phyloP scores from a whole-genome alignment of 2,797 vertebrate species.

The Gymnothorax reevesii region DNA sequence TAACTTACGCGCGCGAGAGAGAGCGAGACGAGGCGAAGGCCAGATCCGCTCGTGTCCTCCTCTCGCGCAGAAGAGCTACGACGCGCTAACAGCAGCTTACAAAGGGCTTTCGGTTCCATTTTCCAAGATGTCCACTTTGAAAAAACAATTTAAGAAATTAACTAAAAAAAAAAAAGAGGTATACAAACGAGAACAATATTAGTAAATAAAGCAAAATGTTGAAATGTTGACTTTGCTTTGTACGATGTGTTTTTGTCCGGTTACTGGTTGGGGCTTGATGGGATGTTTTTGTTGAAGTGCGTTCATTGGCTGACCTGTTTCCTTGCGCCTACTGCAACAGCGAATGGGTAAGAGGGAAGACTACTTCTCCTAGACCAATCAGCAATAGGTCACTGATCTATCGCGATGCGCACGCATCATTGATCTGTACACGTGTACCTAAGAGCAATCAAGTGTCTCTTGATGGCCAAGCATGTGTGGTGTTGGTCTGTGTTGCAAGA shows the following conservation, averaged over 20 bases:
- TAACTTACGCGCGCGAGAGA: background rate
- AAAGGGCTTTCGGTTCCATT: conserved; percentile 83
- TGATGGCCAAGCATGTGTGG: too few species aligned
- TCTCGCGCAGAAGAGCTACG: conserved; percentile 57
- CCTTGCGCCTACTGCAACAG: too few species aligned
- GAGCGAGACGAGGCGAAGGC: background rate
- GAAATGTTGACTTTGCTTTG: conserved; percentile 71
- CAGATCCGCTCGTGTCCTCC: conserved; percentile 44
- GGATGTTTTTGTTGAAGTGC: background rate
- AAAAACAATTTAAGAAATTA: conserved; percentile 50
- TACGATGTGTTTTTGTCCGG: conserved; percentile 66
- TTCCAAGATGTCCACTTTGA: conserved; percentile 74
- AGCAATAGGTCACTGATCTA: too few species aligned
- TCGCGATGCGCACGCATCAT: too few species aligned
- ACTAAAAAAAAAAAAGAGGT: conserved; percentile 44
- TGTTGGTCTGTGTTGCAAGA: too few species aligned
- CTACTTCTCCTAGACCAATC: too few species aligned
- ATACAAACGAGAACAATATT: conserved; percentile 70
- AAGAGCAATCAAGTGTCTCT: too few species aligned
- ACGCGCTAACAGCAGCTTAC: conserved; percentile 72
- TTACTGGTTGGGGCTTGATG: conserved; percentile 41
- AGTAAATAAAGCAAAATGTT: conserved; percentile 81
- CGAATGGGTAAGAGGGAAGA: too few species aligned
- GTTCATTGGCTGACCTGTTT: too few species aligned
- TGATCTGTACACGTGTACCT: too few species aligned